phyloP scores from a whole-genome alignment of 2,888 invertebrate genomes.

The Periphyllus acericola region DNA sequence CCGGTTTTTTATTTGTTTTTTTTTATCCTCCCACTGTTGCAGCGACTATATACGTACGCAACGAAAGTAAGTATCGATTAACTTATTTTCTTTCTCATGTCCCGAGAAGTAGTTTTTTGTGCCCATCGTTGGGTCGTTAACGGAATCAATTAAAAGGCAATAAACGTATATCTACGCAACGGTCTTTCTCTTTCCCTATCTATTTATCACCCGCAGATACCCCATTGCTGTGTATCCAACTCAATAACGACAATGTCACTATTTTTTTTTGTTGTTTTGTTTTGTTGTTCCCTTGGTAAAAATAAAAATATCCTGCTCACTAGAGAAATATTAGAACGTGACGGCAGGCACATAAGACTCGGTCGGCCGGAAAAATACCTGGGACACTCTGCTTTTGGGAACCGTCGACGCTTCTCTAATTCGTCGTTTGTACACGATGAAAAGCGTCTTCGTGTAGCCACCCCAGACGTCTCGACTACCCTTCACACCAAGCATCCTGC shows the following conservation, averaged over 20 bases:
- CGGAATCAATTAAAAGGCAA: conserved; percentile 53
- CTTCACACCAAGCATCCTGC: neutral
- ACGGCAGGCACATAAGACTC: conserved; percentile 12
- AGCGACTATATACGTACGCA: neutral
- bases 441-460: conserved; percentile 19
- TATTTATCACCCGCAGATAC: neutral
- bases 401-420: conserved; percentile 56
- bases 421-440: conserved; percentile 17
- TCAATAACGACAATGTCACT: neutral
- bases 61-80: conserved; percentile 28
- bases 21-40: conserved; percentile 30
- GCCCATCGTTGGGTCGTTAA: conserved; percentile 2
- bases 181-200: neutral
- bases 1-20: conserved; percentile 54
- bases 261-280: neutral
- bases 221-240: neutral
- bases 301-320: neutral
- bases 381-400: conserved; percentile 30
- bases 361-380: conserved; percentile 50
- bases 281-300: neutral
- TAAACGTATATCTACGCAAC: conserved; percentile 14
- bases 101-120: conserved; percentile 14
- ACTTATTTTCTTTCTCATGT: conserved; percentile 4
- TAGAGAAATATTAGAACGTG: neutral
- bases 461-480: conserved; percentile 22